phyloP scores from a whole-genome alignment of 2,797 vertebrate species.

The Oreonectes daqikongensis region DNA sequence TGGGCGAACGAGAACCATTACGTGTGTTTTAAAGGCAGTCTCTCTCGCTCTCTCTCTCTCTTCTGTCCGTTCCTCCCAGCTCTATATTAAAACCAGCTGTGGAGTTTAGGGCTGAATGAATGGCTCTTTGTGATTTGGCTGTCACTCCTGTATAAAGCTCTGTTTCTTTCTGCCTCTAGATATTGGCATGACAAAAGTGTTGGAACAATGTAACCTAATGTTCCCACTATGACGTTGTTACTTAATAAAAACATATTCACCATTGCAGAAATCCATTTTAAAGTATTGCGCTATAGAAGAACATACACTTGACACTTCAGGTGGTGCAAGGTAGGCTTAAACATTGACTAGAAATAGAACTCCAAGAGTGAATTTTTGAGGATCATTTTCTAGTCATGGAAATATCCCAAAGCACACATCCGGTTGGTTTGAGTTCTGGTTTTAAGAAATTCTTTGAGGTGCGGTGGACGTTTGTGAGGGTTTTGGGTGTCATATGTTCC shows the following conservation, averaged over 20 bases:
- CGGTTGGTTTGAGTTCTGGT: conserved; percentile 2
- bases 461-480: conserved; percentile 24
- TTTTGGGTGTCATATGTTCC: conserved; percentile 32
- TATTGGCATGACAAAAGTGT: conserved; percentile 68
- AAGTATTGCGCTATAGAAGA: conserved; percentile 10
- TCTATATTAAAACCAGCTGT: conserved; percentile 82
- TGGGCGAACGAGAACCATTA: conserved; percentile 64
- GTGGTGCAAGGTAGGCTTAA: neutral
- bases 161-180: conserved; percentile 64
- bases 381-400: neutral
- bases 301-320: neutral
- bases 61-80: conserved; percentile 41
- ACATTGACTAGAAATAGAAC: no score
- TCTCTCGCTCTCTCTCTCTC: conserved; percentile 32
- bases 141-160: conserved; percentile 70
- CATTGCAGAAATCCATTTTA: conserved; percentile 35
- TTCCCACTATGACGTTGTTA: conserved; percentile 44
- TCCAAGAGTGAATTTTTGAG: conserved; percentile 7
- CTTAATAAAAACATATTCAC: conserved; percentile 45
- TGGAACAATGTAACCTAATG: conserved; percentile 68
- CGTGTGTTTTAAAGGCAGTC: conserved; percentile 68
- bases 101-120: conserved; percentile 74
- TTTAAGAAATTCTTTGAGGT: neutral
- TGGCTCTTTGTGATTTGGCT: conserved; percentile 81
- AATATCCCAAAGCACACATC: neutral